Conservation (phyloP, 2,797 vertebrate genomes). For the Hippopotamyrus pictus region DNA sequence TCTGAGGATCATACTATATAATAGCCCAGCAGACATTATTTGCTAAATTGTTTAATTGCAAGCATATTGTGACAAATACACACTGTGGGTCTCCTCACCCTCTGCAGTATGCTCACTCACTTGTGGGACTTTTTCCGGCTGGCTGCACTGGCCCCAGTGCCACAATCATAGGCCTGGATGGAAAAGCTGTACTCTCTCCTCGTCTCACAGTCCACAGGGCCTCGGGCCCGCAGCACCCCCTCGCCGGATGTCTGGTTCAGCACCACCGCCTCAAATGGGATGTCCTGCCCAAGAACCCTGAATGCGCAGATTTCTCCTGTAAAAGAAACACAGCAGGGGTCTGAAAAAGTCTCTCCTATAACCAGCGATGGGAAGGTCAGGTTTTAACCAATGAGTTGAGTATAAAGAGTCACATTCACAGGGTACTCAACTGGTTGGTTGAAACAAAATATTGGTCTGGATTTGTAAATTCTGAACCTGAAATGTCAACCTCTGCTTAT, state of each 20-base stretch:
- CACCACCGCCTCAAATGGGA: slow-evolving; percentile 86
- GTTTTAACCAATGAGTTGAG: neutral
- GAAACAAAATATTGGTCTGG: neutral
- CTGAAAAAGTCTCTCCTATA: neutral
- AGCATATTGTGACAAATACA: neutral
- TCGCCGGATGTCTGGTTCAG: slow-evolving; percentile 91
- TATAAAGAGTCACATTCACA: neutral
- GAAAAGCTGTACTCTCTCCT: slow-evolving; percentile 96
- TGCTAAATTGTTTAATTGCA: neutral
- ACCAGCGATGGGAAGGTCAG: neutral
- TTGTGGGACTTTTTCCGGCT: slow-evolving; percentile 98
- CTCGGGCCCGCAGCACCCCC: slow-evolving; percentile 75
- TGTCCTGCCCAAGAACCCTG: slow-evolving; percentile 86
- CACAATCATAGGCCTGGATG: slow-evolving; percentile 95
- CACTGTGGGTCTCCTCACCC: neutral
- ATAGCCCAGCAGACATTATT: neutral
- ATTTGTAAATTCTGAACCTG: neutral
- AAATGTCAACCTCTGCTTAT: neutral
- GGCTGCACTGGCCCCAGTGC: slow-evolving; percentile 66
- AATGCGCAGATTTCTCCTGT: slow-evolving; percentile 95
- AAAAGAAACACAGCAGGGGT: neutral
- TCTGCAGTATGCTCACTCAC: slow-evolving; percentile 56
- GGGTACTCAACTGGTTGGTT: neutral
- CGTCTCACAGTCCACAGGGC: slow-evolving; percentile 86
- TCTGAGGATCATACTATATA: neutral